Percentiles rank a stretch among this genome's conserved stretches.
phyloP scores from a whole-genome alignment of 2,888 invertebrate species.

The Lomographa bimaculata region DNA sequence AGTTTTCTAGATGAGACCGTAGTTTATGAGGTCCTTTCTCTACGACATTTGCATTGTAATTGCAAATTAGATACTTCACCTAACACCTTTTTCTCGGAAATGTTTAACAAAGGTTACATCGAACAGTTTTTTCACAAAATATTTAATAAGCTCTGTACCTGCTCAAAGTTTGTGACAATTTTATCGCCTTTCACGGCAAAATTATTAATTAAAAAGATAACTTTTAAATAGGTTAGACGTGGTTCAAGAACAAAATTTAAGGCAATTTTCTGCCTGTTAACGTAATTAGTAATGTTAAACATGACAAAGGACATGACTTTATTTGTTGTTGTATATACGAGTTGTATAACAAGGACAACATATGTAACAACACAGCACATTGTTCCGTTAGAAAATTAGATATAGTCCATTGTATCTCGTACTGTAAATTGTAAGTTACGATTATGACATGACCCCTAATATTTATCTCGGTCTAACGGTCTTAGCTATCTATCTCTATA shows the following conservation, averaged over 20 bases:
- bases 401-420: constrained; percentile 18
- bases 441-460: constrained; percentile 31
- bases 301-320: constrained; percentile 3
- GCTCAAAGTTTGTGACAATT: constrained; percentile 15
- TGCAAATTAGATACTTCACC: constrained; percentile 21
- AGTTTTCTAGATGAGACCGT: no score
- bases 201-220: constrained; percentile 25
- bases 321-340: neutral
- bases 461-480: constrained; percentile 25
- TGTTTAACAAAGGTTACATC: constrained; percentile 14
- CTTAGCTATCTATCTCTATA: constrained; percentile 28
- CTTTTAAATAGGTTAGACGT: constrained; percentile 22
- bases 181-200: constrained; percentile 18
- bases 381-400: constrained; percentile 4
- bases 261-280: constrained; percentile 24
- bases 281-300: constrained; percentile 19
- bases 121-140: constrained; percentile 14
- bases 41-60: constrained; percentile 31
- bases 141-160: constrained; percentile 18
- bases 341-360: no score
- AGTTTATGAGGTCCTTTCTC: constrained; percentile 24
- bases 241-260: constrained; percentile 16
- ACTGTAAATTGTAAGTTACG: constrained; percentile 35
- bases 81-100: constrained; percentile 16
- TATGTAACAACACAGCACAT: no score